Evolutionary conservation across 2,888 invertebrate species (phyloP).

Genomic region (Eupsilia transversa): DNA sequence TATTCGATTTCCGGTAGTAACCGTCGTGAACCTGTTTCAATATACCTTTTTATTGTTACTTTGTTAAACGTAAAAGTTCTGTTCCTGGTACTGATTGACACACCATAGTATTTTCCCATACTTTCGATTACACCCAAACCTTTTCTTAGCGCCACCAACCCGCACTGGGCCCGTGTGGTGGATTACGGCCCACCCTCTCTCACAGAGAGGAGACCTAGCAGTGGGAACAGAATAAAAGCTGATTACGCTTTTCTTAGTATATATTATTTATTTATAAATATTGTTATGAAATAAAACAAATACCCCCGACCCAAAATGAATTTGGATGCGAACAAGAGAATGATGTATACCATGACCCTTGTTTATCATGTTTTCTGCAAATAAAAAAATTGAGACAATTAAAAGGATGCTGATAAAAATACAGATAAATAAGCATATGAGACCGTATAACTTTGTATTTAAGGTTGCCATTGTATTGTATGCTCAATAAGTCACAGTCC

Average conservation of each 20-base stretch:
- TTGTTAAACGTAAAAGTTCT: conserved; percentile 28
- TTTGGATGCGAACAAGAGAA: not conserved
- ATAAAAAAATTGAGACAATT: too few relatives aligned
- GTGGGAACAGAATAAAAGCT: too few relatives aligned
- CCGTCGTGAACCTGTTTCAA: conserved; percentile 16
- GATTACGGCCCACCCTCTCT: too few relatives aligned
- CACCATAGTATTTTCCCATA: not conserved
- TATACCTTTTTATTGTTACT: conserved; percentile 25
- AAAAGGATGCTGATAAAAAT: not conserved
- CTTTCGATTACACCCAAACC: not conserved
- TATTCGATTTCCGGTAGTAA: conserved; percentile 30
- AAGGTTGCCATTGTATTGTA: not conserved
- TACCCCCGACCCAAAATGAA: not conserved
- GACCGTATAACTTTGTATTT: not conserved
- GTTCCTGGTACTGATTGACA: conserved; percentile 41
- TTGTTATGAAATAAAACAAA: too few relatives aligned
- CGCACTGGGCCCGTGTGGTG: too few relatives aligned
- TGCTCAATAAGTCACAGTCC: conserved; percentile 18
- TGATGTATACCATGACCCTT: too few relatives aligned
- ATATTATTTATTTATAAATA: too few relatives aligned
- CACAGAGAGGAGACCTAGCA: too few relatives aligned
- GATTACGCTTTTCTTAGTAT: too few relatives aligned
- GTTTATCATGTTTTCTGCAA: too few relatives aligned
- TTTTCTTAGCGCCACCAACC: too few relatives aligned
- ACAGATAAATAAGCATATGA: not conserved